phyloP scores from a whole-genome alignment of 2,888 invertebrate species.

The Halocaridina rubra region DNA sequence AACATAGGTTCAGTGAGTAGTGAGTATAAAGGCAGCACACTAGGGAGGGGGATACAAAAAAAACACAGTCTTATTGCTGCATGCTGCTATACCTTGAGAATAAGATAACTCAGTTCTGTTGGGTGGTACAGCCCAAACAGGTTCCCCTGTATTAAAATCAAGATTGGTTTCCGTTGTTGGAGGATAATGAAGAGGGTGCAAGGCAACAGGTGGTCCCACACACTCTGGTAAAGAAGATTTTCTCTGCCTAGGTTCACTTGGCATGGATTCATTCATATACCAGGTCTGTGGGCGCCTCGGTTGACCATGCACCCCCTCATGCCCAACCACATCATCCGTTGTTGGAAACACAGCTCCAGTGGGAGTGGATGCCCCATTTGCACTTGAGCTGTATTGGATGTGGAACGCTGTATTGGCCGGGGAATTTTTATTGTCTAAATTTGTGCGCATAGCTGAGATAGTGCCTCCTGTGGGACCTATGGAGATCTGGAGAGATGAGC shows the following conservation, averaged over 20 bases:
- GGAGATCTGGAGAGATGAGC: conserved; percentile 63
- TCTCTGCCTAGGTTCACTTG: conserved; percentile 22
- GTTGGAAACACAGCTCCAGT: conserved; percentile 47
- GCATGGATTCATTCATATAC: conserved; percentile 34
- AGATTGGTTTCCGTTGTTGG: conserved; percentile 38
- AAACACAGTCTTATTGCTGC: conserved; percentile 6
- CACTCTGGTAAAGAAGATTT: conserved; percentile 53
- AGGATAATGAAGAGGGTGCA: conserved; percentile 52
- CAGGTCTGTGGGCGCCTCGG: conserved; percentile 44
- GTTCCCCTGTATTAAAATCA: conserved; percentile 42
- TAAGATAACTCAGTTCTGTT: conserved; percentile 34
- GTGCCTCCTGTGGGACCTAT: conserved; percentile 63
- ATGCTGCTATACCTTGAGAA: conserved; percentile 54
- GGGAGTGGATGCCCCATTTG: conserved; percentile 43
- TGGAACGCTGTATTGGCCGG: conserved; percentile 62
- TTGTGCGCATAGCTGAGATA: conserved; percentile 63
- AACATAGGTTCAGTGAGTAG: conserved; percentile 11
- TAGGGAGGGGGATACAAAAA: background rate
- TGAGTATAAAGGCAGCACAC: conserved; percentile 30
- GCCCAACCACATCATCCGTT: conserved; percentile 46
- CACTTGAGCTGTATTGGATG: conserved; percentile 62
- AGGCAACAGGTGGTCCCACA: conserved; percentile 49
- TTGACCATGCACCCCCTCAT: conserved; percentile 45
- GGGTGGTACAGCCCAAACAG: conserved; percentile 46
- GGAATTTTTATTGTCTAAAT: conserved; percentile 59